Conservation (phyloP, 2,888 invertebrate species). For the Caenorhabditis zanzibari region DNA sequence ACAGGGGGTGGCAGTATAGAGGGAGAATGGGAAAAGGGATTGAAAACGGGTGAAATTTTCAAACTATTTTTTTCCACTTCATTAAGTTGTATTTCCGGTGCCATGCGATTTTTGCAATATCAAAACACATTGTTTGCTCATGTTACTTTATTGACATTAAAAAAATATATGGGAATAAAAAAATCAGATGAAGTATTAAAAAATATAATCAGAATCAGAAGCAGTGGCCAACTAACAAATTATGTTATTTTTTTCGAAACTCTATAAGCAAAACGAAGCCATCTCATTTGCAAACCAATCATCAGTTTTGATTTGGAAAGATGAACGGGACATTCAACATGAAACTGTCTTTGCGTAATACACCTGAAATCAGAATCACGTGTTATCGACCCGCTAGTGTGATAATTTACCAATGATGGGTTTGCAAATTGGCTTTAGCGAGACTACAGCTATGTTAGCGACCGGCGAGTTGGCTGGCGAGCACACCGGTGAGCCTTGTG, state of each 20-base stretch:
- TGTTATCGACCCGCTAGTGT: not conserved
- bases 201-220: not conserved
- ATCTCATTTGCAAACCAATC: slow-evolving; percentile 16
- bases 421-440: slow-evolving; percentile 43
- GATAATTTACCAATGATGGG: slow-evolving; percentile 49
- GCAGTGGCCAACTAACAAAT: slow-evolving; percentile 7
- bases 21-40: not conserved
- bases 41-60: not conserved
- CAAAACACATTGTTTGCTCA: slow-evolving; percentile 27
- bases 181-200: not conserved
- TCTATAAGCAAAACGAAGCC: not conserved
- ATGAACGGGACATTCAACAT: slow-evolving; percentile 40
- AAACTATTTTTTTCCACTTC: slow-evolving; percentile 11
- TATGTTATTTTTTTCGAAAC: not conserved
- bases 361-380: slow-evolving; percentile 31
- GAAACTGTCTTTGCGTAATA: slow-evolving; percentile 48
- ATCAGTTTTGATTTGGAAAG: slow-evolving; percentile 38
- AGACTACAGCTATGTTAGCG: slow-evolving; percentile 16
- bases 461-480: slow-evolving; percentile 17
- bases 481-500: slow-evolving; percentile 21
- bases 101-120: not conserved
- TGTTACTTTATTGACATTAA: slow-evolving; percentile 5
- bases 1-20: not conserved
- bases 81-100: slow-evolving; percentile 34
- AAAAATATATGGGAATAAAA: not conserved